These are phyloP conservation scores for Piscicola geometra DNA, from an alignment of 2,888 invertebrate genomes.

Conservation along the genomic window DNA sequence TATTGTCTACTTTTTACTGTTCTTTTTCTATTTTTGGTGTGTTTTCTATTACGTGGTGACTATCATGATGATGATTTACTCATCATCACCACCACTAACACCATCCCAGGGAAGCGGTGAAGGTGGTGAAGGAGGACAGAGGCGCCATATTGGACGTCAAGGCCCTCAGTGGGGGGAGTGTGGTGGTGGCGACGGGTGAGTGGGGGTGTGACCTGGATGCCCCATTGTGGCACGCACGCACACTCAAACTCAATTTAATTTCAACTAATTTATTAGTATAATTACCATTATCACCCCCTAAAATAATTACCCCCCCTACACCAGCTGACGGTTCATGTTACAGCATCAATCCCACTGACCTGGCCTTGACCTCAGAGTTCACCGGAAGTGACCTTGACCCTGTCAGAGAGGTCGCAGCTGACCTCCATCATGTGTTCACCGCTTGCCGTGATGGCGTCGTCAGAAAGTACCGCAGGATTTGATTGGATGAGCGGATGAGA, in stretches of 20 bases:
- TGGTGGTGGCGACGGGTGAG: not conserved
- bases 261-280: too few relatives aligned
- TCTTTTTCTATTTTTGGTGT: not conserved
- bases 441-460: constrained; percentile 65
- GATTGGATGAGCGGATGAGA: not conserved
- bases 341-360: constrained; percentile 57
- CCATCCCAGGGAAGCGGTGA: constrained; percentile 31
- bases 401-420: constrained; percentile 63
- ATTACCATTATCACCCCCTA: too few relatives aligned
- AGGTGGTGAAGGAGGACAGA: constrained; percentile 59
- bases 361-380: constrained; percentile 59
- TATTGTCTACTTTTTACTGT: constrained; percentile 29
- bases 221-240: too few relatives aligned
- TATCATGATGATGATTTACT: not conserved
- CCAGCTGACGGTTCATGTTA: constrained; percentile 64
- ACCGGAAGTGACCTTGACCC: constrained; percentile 71
- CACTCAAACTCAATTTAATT: too few relatives aligned
- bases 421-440: constrained; percentile 62
- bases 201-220: too few relatives aligned
- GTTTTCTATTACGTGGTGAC: constrained; percentile 23
- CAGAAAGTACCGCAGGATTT: constrained; percentile 60
- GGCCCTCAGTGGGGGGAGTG: not conserved
- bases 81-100: too few relatives aligned
- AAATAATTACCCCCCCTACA: too few relatives aligned
- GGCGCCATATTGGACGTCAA: constrained; percentile 61